Conservation (phyloP, 2,797 vertebrate genomes). For the Scleropages formosus region DNA sequence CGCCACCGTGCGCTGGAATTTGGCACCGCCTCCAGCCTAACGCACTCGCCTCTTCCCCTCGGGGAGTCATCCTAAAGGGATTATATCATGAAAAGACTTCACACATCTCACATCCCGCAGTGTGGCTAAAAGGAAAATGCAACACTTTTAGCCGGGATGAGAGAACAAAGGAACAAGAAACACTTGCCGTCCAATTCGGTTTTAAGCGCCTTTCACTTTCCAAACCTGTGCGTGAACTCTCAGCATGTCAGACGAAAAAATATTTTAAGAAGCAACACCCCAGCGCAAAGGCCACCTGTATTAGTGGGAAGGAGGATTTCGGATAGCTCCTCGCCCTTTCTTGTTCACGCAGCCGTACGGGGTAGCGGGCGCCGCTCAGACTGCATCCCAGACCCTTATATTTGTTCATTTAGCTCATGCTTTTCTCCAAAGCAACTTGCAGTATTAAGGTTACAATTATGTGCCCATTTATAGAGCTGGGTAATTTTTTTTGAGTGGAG, state of each 20-base stretch:
- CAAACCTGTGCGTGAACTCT: too few relatives aligned
- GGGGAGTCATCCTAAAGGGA: background rate
- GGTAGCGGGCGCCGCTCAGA: background rate
- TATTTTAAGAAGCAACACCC: background rate
- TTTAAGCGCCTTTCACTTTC: too few relatives aligned
- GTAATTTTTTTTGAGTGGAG: too few relatives aligned
- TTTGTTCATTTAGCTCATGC: too few relatives aligned
- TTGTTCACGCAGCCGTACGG: background rate
- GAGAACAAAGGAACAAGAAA: background rate
- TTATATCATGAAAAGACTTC: background rate
- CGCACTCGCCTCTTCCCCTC: too few relatives aligned
- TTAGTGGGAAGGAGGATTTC: background rate
- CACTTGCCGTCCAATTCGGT: background rate
- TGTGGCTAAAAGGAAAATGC: background rate
- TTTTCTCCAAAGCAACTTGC: too few relatives aligned
- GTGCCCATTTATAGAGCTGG: too few relatives aligned
- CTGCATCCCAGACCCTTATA: background rate
- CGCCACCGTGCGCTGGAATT: too few relatives aligned
- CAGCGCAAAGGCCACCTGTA: background rate
- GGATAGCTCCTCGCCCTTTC: background rate
- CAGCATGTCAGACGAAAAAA: background rate
- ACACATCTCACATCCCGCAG: background rate
- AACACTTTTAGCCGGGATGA: background rate
- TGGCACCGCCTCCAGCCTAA: too few relatives aligned
- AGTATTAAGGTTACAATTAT: too few relatives aligned